These are phyloP conservation scores for Heliconius aoede DNA, from an alignment of 2,888 invertebrate species.

Conservation along the genomic window DNA sequence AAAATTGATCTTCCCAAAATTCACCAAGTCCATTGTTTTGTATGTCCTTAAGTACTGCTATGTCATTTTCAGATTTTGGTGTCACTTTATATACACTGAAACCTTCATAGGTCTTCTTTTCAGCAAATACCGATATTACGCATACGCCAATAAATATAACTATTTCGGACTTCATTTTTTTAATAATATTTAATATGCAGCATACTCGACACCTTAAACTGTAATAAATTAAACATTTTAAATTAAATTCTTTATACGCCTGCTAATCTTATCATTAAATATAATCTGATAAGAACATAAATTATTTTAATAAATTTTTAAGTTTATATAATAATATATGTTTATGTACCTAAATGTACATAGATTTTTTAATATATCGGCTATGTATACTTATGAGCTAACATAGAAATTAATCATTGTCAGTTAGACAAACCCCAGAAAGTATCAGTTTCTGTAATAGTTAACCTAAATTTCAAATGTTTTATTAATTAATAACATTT, in stretches of 20 bases:
- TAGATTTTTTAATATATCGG: too few species aligned
- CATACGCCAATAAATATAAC: conserved; percentile 12
- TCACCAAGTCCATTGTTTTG: conserved; percentile 65
- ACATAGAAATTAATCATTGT: too few species aligned
- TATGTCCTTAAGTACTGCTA: conserved; percentile 73
- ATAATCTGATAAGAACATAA: conserved; percentile 36
- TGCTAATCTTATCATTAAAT: conserved; percentile 42
- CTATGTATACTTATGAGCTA: too few species aligned
- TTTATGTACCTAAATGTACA: too few species aligned
- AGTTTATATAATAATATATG: background rate
- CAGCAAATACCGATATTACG: conserved; percentile 46
- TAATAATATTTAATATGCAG: background rate
- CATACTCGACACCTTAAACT: background rate
- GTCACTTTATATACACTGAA: conserved; percentile 84
- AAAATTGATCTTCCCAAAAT: conserved; percentile 68
- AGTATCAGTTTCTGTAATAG: too few species aligned
- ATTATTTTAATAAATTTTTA: background rate
- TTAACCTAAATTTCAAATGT: too few species aligned
- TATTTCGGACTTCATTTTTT: background rate
- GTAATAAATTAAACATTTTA: background rate
- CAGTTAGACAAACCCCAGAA: too few species aligned
- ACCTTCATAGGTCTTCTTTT: conserved; percentile 75
- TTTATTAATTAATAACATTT: too few species aligned
- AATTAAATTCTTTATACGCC: conserved; percentile 27
- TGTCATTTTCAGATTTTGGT: conserved; percentile 75